Evolutionary conservation across 1,140 invertebrate genomes (phyloP).

Genomic region (Condylostylus longicornis): DNA sequence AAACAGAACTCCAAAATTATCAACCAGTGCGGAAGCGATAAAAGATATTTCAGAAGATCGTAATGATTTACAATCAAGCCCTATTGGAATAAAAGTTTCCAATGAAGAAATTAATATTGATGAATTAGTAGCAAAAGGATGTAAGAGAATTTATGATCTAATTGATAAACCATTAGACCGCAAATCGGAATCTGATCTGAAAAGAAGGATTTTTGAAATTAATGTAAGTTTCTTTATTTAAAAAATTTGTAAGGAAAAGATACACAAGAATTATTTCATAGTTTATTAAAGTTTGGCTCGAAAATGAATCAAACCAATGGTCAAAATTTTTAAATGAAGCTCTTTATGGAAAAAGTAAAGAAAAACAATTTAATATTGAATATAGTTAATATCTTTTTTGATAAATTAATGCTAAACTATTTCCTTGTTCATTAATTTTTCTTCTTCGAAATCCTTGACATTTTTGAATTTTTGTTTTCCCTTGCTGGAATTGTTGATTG

Average conservation of each 20-base stretch:
- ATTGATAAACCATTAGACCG: slow-evolving; percentile 26
- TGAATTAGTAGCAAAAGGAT: slow-evolving; percentile 25
- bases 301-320: background rate
- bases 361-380: too few relatives aligned
- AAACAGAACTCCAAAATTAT: slow-evolving; percentile 5
- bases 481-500: too few relatives aligned
- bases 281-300: too few relatives aligned
- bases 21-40: slow-evolving; percentile 14
- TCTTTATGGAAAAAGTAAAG: background rate
- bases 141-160: slow-evolving; percentile 28
- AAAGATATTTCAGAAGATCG: too few relatives aligned
- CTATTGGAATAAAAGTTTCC: background rate
- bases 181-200: slow-evolving; percentile 22
- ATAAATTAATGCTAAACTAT: too few relatives aligned
- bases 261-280: too few relatives aligned
- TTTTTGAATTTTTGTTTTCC: too few relatives aligned
- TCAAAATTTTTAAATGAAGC: background rate
- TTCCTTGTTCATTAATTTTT: too few relatives aligned
- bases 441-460: too few relatives aligned
- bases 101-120: slow-evolving; percentile 16
- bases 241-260: too few relatives aligned
- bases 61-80: too few relatives aligned
- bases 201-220: slow-evolving; percentile 26
- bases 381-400: too few relatives aligned
- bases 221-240: slow-evolving; percentile 19